Evolutionary conservation across 2,113 vertebrate species (phyloP).

Genomic region (Euleptes europaea): DNA sequence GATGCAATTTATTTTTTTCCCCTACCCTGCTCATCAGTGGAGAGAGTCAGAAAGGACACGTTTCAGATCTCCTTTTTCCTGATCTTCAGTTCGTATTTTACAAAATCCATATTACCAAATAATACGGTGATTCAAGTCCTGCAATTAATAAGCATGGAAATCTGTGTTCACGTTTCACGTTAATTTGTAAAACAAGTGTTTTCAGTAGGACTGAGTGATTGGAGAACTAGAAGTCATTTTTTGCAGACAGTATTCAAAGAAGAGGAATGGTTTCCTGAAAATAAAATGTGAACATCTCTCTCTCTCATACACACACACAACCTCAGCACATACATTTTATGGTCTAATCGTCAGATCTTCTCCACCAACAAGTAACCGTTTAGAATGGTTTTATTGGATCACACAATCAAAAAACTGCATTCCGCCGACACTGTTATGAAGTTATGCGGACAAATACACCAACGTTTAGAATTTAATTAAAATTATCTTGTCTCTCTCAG

Average conservation of each 20-base stretch:
- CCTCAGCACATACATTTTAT: neutral
- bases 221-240: neutral
- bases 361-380: neutral
- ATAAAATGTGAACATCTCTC: neutral
- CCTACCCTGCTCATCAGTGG: slow-evolving; percentile 11
- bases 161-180: neutral
- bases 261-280: neutral
- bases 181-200: neutral
- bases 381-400: neutral
- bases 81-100: slow-evolving; percentile 23
- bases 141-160: slow-evolving; percentile 28
- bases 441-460: neutral
- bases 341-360: neutral
- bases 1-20: slow-evolving; percentile 57
- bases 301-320: neutral
- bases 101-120: slow-evolving; percentile 4
- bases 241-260: neutral
- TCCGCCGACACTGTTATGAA: neutral
- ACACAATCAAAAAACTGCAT: neutral
- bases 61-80: neutral
- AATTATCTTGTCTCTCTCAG: neutral
- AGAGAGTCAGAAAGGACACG: slow-evolving; percentile 42
- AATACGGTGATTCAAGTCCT: neutral
- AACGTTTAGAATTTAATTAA: neutral
- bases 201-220: neutral